These are phyloP conservation scores for Hemibagrus wyckioides DNA, from an alignment of 2,113 vertebrate genomes.

Conservation along the genomic window DNA sequence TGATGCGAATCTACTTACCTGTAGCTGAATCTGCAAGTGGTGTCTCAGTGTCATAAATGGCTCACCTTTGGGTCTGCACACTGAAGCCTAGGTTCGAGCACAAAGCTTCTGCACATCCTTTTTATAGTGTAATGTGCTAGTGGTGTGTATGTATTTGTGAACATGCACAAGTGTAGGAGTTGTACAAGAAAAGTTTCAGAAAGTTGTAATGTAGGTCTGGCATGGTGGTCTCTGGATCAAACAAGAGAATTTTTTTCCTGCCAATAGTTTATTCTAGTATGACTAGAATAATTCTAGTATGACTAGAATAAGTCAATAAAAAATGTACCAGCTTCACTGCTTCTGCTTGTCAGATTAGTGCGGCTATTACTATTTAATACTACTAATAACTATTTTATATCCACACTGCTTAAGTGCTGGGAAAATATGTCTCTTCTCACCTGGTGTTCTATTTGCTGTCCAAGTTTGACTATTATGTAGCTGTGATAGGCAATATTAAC, in stretches of 20 bases:
- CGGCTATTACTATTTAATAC: too few relatives aligned
- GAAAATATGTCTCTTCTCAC: slow-evolving; percentile 25
- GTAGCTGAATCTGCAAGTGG: slow-evolving; percentile 71
- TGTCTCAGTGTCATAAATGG: slow-evolving; percentile 72
- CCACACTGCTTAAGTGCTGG: slow-evolving; percentile 33
- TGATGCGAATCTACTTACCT: slow-evolving; percentile 67
- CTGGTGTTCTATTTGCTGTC: slow-evolving; percentile 34
- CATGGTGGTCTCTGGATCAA: slow-evolving; percentile 51
- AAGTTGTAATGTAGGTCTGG: slow-evolving; percentile 55
- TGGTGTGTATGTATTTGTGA: slow-evolving; percentile 61
- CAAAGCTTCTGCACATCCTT: slow-evolving; percentile 45
- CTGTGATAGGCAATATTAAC: slow-evolving; percentile 54
- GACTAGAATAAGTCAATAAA: slow-evolving; percentile 34
- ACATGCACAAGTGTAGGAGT: slow-evolving; percentile 47
- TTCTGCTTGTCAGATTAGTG: slow-evolving; percentile 47
- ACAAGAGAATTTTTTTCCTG: slow-evolving; percentile 49
- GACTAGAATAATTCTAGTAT: slow-evolving; percentile 49
- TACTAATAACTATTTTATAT: slow-evolving; percentile 4
- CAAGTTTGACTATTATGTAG: slow-evolving; percentile 42
- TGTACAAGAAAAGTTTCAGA: slow-evolving; percentile 55
- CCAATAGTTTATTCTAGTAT: slow-evolving; percentile 55
- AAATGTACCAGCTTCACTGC: slow-evolving; percentile 37
- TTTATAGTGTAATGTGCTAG: slow-evolving; percentile 51
- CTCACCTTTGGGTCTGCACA: slow-evolving; percentile 76
- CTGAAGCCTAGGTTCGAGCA: slow-evolving; percentile 73